A percentile compares a stretch with the other conserved stretches of the same genome.
phyloP scores from a whole-genome alignment of 2,888 invertebrate species.

The Melinaea marsaeus region DNA sequence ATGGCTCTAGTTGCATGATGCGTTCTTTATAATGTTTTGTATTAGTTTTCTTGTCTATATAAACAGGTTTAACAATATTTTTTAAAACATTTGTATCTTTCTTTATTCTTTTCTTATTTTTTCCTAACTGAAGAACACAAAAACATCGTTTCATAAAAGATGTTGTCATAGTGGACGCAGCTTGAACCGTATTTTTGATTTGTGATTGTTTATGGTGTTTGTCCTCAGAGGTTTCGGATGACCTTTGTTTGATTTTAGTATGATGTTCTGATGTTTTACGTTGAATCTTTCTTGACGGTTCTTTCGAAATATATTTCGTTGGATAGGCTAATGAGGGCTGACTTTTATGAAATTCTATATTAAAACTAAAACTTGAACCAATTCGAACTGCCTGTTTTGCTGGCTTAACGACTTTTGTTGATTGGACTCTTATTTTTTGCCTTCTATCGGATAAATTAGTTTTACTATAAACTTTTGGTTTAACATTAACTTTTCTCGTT shows the following conservation, averaged over 20 bases:
- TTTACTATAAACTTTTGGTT: constrained; percentile 11
- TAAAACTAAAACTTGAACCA: constrained; percentile 35
- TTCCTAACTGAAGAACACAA: constrained; percentile 20
- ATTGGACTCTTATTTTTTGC: not conserved
- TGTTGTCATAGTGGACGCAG: constrained; percentile 21
- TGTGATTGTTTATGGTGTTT: constrained; percentile 13
- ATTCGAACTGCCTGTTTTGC: constrained; percentile 30
- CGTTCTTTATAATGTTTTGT: constrained; percentile 10
- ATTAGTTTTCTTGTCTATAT: constrained; percentile 31
- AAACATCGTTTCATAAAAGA: constrained; percentile 28
- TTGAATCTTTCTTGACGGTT: not conserved
- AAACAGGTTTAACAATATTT: constrained; percentile 18
- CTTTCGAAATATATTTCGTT: not conserved
- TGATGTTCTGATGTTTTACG: not conserved
- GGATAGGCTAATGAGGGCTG: not conserved
- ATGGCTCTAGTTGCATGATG: constrained; percentile 34
- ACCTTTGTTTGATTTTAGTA: not conserved
- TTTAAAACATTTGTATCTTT: constrained; percentile 8
- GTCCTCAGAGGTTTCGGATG: constrained; percentile 1
- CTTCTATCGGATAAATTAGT: not conserved
- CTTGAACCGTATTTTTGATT: constrained; percentile 10
- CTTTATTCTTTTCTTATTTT: constrained; percentile 10
- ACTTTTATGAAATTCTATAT: constrained; percentile 36
- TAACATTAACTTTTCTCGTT: constrained; percentile 3
- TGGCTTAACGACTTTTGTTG: not conserved